phyloP scores from a whole-genome alignment of 92 coral and sea anemone species.

The Parazoanthus swiftii region DNA sequence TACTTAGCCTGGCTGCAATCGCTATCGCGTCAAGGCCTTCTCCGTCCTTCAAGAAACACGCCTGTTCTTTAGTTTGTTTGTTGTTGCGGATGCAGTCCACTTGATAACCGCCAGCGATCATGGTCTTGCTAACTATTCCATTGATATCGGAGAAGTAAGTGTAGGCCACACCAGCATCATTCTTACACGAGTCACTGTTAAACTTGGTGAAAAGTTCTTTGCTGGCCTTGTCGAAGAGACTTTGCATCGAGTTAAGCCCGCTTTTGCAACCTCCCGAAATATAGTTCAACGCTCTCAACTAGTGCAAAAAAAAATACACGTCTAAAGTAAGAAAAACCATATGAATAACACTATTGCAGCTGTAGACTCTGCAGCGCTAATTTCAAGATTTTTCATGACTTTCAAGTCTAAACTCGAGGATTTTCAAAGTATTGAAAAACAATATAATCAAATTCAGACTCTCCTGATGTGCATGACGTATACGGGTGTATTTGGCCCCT shows the following conservation, averaged over 20 bases:
- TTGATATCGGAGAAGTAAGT: not conserved
- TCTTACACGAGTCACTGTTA: constrained; percentile 15
- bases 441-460: no score
- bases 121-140: not conserved
- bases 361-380: no score
- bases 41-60: constrained; percentile 9
- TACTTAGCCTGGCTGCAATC: not conserved
- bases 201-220: not conserved
- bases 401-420: no score
- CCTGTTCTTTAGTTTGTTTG: not conserved
- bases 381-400: no score
- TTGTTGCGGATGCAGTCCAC: constrained; percentile 10
- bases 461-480: no score
- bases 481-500: no score
- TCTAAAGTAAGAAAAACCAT: not conserved
- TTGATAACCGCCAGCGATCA: not conserved
- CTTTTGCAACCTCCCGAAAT: not conserved
- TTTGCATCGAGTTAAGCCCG: not conserved
- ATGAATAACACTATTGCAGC: no score
- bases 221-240: not conserved
- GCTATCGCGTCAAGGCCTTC: not conserved
- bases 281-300: not conserved
- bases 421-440: no score
- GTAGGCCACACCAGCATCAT: not conserved
- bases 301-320: not conserved